Evolutionary conservation across 2,888 invertebrate species (phyloP).

Genomic region (Cyaniris semiargus): DNA sequence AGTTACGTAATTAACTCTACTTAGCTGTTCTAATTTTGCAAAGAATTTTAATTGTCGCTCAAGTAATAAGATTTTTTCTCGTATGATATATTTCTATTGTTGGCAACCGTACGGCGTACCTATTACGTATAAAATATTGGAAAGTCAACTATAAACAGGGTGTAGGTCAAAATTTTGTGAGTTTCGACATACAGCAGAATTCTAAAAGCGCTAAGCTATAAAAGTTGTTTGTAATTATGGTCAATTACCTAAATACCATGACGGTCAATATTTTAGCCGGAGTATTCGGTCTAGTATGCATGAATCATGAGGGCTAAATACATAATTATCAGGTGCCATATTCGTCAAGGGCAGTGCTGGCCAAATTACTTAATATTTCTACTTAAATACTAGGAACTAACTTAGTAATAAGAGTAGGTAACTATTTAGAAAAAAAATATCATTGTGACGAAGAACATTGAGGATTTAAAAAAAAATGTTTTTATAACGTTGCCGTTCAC

Average conservation of each 20-base stretch:
- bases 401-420: not conserved
- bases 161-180: not conserved
- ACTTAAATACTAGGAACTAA: not conserved
- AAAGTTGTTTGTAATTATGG: constrained; percentile 3
- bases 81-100: not conserved
- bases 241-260: constrained; percentile 17
- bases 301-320: not conserved
- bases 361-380: not conserved
- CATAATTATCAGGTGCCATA: not conserved
- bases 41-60: constrained; percentile 21
- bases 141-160: not conserved
- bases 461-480: too few relatives aligned
- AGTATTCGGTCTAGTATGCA: not conserved
- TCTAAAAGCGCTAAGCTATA: not conserved
- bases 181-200: not conserved
- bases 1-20: constrained; percentile 24
- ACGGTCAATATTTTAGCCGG: not conserved
- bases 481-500: too few relatives aligned
- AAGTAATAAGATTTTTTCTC: constrained; percentile 6
- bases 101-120: not conserved
- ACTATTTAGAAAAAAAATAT: too few relatives aligned
- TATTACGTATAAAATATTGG: not conserved
- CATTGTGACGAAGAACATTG: too few relatives aligned
- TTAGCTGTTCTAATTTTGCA: constrained; percentile 18
- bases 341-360: not conserved